phyloP scores from a whole-genome alignment of 2,888 invertebrate species.

The Agrochola litura region DNA sequence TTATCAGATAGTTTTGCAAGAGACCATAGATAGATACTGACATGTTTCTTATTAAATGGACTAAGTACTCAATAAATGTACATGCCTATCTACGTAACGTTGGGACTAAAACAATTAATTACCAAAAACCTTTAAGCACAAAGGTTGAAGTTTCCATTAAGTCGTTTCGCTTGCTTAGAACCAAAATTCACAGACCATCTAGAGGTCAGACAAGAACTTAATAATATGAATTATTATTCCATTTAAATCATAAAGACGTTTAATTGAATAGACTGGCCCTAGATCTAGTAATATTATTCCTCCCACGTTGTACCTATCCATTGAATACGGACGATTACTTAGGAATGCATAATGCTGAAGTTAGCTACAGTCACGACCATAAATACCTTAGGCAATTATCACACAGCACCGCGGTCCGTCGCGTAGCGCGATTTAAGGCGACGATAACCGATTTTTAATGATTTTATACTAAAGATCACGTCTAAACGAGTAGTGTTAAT shows the following conservation, averaged over 20 bases:
- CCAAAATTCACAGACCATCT: constrained; percentile 8
- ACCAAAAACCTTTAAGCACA: neutral
- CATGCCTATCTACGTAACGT: too few relatives aligned
- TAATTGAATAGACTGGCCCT: constrained; percentile 32
- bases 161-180: neutral
- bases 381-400: neutral
- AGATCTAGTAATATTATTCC: constrained; percentile 39
- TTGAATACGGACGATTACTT: constrained; percentile 30
- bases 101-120: neutral
- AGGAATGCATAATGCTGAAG: constrained; percentile 32
- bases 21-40: too few relatives aligned
- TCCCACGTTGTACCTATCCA: constrained; percentile 29
- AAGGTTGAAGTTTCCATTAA: constrained; percentile 3
- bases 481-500: too few relatives aligned
- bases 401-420: too few relatives aligned
- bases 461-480: too few relatives aligned
- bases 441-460: too few relatives aligned
- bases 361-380: neutral
- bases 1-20: too few relatives aligned
- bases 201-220: constrained; percentile 10
- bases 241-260: constrained; percentile 43
- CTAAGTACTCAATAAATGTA: too few relatives aligned
- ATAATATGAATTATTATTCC: constrained; percentile 25
- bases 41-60: too few relatives aligned
- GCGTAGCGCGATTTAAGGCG: too few relatives aligned